Conservation (phyloP, 2,888 invertebrate species). For the Melieria picta region DNA sequence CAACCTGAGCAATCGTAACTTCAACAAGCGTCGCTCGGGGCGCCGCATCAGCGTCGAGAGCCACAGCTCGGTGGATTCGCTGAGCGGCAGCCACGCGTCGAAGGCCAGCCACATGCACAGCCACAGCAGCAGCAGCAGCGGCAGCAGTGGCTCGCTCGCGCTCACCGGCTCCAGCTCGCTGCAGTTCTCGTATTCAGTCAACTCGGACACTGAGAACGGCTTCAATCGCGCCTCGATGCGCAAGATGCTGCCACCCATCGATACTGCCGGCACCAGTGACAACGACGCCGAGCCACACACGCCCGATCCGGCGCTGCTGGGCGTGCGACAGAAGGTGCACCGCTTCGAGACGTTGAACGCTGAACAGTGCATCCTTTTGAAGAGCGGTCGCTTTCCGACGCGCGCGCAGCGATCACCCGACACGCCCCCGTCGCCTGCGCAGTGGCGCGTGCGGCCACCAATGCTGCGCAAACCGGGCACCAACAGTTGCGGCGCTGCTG, state of each 20-base stretch:
- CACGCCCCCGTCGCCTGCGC: conserved; percentile 18
- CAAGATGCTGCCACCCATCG: conserved; percentile 50
- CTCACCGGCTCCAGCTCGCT: conserved; percentile 46
- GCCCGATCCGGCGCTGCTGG: conserved; percentile 55
- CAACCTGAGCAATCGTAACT: conserved; percentile 60
- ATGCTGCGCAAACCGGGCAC: conserved; percentile 7
- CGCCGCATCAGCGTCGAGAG: conserved; percentile 51
- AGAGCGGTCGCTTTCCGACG: conserved; percentile 43
- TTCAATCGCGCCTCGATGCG: conserved; percentile 53
- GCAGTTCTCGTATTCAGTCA: conserved; percentile 59
- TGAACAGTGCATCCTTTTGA: conserved; percentile 48
- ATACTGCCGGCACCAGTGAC: neutral
- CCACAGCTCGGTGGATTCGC: conserved; percentile 45
- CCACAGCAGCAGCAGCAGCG: conserved; percentile 41
- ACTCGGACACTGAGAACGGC: conserved; percentile 60
- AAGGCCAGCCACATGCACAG: conserved; percentile 38
- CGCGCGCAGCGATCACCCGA: conserved; percentile 41
- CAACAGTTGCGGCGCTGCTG: conserved; percentile 16
- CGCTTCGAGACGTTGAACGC: conserved; percentile 57
- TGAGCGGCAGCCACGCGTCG: neutral
- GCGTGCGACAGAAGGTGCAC: conserved; percentile 56
- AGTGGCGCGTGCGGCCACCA: conserved; percentile 34
- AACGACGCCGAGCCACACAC: conserved; percentile 25
- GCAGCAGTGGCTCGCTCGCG: conserved; percentile 35
- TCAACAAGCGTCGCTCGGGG: conserved; percentile 54